phyloP scores from a whole-genome alignment of 1,140 invertebrate species.

The Antheraea pernyi region DNA sequence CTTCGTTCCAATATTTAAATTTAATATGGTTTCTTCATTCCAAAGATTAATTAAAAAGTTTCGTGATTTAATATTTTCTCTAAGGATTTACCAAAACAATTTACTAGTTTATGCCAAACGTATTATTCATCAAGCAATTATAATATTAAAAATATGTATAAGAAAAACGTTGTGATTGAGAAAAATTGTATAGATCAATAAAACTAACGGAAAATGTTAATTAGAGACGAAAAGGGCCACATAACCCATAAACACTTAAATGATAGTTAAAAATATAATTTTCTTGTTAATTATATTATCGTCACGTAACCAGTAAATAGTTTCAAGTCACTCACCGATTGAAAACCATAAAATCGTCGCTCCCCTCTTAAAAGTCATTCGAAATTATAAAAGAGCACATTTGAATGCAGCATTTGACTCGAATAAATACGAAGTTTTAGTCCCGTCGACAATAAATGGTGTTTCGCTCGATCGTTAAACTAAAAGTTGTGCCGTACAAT shows the following conservation, averaged over 20 bases:
- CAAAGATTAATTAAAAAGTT: no score
- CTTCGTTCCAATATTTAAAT: no score
- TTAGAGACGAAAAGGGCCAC: no score
- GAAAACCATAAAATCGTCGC: not conserved
- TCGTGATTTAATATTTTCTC: no score
- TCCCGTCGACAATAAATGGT: not conserved
- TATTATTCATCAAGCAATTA: no score
- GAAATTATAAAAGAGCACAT: constrained; percentile 1
- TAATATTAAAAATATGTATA: no score
- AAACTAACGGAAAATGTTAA: no score
- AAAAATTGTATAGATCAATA: no score
- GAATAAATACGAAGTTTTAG: constrained; percentile 6
- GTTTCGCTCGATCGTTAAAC: constrained; percentile 2
- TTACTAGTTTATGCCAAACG: no score
- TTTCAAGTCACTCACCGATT: not conserved
- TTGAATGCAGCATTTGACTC: constrained; percentile 5
- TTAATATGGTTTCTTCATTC: no score
- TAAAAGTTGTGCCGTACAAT: not conserved
- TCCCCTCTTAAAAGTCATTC: not conserved
- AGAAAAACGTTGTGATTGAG: no score
- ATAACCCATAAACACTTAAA: not conserved
- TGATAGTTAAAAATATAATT: not conserved
- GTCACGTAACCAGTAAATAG: not conserved
- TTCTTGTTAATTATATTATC: not conserved
- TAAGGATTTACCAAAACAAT: no score